These are phyloP conservation scores for Laupala kohalensis DNA, from an alignment of 1,140 invertebrate genomes.

Conservation along the genomic window DNA sequence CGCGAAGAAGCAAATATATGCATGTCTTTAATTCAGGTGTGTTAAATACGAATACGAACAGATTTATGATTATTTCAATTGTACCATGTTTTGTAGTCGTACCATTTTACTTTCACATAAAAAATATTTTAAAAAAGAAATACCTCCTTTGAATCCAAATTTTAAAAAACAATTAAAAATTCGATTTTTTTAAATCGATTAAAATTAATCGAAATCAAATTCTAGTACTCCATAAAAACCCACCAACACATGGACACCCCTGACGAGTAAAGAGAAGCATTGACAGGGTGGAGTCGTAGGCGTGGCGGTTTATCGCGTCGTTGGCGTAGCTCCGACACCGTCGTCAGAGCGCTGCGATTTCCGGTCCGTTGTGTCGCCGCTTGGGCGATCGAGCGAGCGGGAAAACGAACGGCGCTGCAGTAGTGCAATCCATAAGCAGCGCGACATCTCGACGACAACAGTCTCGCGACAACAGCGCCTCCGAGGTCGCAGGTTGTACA, in stretches of 20 bases:
- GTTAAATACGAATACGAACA: too few relatives aligned
- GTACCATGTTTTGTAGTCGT: too few relatives aligned
- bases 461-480: neutral
- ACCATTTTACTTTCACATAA: too few relatives aligned
- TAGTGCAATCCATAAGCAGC: too few relatives aligned
- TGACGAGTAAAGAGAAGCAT: neutral
- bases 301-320: neutral
- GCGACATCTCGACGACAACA: neutral
- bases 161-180: neutral
- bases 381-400: neutral
- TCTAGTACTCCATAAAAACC: neutral
- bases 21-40: too few relatives aligned
- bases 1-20: too few relatives aligned
- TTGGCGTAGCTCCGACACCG: too few relatives aligned
- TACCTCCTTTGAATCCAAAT: too few relatives aligned
- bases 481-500: too few relatives aligned
- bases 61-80: too few relatives aligned
- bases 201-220: neutral
- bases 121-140: too few relatives aligned
- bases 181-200: neutral
- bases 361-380: neutral
- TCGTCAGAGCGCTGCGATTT: neutral
- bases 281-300: neutral
- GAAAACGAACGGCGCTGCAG: too few relatives aligned
- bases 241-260: neutral